These are phyloP conservation scores for Whitmania pigra DNA, from an alignment of 1,140 invertebrate genomes.

Conservation along the genomic window DNA sequence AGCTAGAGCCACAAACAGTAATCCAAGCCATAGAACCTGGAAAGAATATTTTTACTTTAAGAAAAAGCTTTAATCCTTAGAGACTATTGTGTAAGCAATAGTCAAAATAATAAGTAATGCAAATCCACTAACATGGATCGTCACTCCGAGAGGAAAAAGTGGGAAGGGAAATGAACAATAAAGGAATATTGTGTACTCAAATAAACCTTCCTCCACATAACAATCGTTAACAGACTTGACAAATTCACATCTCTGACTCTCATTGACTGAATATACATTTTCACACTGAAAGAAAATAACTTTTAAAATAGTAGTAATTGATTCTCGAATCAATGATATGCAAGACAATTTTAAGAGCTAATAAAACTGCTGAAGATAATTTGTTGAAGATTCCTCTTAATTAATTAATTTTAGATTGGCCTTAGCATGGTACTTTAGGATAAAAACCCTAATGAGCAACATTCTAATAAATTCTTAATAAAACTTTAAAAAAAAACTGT, in stretches of 20 bases:
- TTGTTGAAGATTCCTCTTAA: no score
- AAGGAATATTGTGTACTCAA: constrained; percentile 40
- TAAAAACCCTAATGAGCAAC: no score
- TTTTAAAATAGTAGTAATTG: no score
- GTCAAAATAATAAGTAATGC: not conserved
- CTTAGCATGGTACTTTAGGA: no score
- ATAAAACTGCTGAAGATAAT: no score
- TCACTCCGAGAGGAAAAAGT: constrained; percentile 32
- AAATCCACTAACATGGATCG: constrained; percentile 34
- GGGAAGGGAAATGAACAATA: constrained; percentile 38
- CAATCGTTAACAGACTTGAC: constrained; percentile 38
- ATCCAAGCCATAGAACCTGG: constrained; percentile 48
- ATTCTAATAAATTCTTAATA: no score
- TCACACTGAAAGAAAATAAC: constrained; percentile 33
- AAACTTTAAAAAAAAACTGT: no score
- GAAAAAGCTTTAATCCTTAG: not conserved
- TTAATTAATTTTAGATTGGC: no score
- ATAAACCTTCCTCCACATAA: constrained; percentile 38
- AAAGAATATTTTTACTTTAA: not conserved
- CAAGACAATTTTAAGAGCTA: no score
- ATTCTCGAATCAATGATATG: no score
- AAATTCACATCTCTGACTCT: constrained; percentile 37
- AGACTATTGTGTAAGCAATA: not conserved
- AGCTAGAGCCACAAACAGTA: constrained; percentile 52
- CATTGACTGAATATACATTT: constrained; percentile 31